These are phyloP conservation scores for Heliocidaris erythrogramma DNA, from an alignment of 35 echinoderm and acorn worm genomes.

Conservation along the genomic window DNA sequence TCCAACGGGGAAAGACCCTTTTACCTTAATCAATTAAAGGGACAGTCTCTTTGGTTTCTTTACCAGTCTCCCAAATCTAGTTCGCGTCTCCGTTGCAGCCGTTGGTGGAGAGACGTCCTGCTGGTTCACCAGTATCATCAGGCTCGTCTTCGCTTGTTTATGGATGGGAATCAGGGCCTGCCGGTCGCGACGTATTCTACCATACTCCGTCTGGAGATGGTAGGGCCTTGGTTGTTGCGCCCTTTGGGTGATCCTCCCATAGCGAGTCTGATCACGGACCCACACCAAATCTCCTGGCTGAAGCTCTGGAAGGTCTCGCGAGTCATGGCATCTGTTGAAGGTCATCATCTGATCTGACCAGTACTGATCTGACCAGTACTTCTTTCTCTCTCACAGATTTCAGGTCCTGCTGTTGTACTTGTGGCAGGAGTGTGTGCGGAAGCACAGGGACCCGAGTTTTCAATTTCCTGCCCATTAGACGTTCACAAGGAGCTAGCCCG, in stretches of 20 bases:
- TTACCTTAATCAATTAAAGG: too few species aligned
- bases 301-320: background rate
- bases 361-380: conserved; percentile 45
- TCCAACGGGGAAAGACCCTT: too few species aligned
- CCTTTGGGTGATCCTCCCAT: background rate
- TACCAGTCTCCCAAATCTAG: too few species aligned
- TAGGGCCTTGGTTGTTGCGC: conserved; percentile 30
- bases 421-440: background rate
- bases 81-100: too few species aligned
- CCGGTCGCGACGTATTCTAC: background rate
- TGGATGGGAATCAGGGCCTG: too few species aligned
- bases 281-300: conserved; percentile 35
- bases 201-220: conserved; percentile 2
- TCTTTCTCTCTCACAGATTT: background rate
- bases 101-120: too few species aligned
- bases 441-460: background rate
- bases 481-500: background rate
- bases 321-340: conserved; percentile 33
- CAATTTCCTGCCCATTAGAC: too few species aligned
- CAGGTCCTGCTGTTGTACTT: background rate
- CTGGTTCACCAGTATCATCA: too few species aligned
- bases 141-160: too few species aligned
- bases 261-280: conserved; percentile 40
- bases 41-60: too few species aligned
- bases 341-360: too few species aligned